Evolutionary conservation across 2,113 vertebrate species (phyloP), one percentile per base, ranked within the genome.

Genomic region (Artemisiospiza belli): DNA sequence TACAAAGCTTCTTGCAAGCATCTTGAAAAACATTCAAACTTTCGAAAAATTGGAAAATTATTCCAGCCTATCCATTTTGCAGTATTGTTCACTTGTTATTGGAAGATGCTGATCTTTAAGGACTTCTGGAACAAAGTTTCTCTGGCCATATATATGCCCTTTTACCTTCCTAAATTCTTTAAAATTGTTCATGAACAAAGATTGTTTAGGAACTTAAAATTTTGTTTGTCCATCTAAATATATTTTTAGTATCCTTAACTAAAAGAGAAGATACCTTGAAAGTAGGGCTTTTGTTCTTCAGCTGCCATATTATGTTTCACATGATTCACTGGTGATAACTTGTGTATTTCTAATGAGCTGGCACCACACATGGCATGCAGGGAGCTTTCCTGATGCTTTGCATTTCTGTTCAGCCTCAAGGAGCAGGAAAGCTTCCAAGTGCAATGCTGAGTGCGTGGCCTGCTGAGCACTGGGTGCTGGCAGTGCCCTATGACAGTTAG

Each of bases 401-500:
- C 51, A 5, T 51, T 86, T 58, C 63, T 33, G 0, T 67, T 75
- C 2, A 4, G 33, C 44, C 78, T n/a, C 59, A 68, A 47, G 5
- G 25, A 83, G 54, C 64, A 41, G 20, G 51, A 62, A 80, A 6
- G 37, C 51, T 83, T 83, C 68, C 31, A 21, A n/a, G 37, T 31
- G 59, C 49, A 70, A 18, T 43, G 35, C 72, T 55, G 22, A 33
- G 15, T 35, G 79, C 0, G 0, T 37, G 78, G 41, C 41, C 19
- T 25, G 55, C 51, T 43, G 72, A 44, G 61, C 33, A 2, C 66
- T 41, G 57, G 22, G 2, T 6, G 15, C 46, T 19, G 5, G 24
- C 57, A 14, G 19, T 23, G 49, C 33, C 9, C 0, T 37, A 20
- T 35, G 0, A 0, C 52, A 31, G 25, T 10, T 4, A 13, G 15